phyloP scores from a whole-genome alignment of 1,140 invertebrate genomes.

The Trissolcus basalis region DNA sequence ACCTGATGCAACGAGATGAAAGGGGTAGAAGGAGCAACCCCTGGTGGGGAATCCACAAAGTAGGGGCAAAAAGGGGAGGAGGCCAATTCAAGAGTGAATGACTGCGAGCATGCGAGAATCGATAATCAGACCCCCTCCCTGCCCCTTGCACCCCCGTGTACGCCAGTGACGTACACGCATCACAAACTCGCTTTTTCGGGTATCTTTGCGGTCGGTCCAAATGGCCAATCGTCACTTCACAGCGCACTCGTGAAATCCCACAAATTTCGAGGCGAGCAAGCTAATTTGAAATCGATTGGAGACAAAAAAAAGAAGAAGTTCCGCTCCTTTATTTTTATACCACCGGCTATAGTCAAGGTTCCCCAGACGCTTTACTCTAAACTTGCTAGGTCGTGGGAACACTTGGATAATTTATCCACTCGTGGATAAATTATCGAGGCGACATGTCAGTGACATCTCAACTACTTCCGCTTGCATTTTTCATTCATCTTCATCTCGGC shows the following conservation, averaged over 20 bases:
- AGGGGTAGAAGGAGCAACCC: conserved; percentile 3
- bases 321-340: conserved; percentile 15
- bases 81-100: conserved; percentile 63
- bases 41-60: conserved; percentile 5
- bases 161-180: conserved; percentile 63
- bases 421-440: too few relatives aligned
- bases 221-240: conserved; percentile 14
- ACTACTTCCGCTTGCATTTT: too few relatives aligned
- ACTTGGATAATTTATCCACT: conserved; percentile 28
- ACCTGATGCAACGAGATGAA: conserved; percentile 41
- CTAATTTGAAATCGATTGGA: conserved; percentile 24
- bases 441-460: too few relatives aligned
- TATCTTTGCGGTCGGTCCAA: conserved; percentile 36
- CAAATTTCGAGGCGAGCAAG: conserved; percentile 6
- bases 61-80: conserved; percentile 25
- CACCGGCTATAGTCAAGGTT: conserved; percentile 19
- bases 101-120: conserved; percentile 70
- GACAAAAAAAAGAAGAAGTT: background rate
- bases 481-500: too few relatives aligned
- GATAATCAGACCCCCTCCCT: conserved; percentile 67
- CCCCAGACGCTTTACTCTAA: conserved; percentile 4
- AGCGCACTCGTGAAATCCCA: conserved; percentile 27
- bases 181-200: conserved; percentile 40
- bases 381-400: conserved; percentile 17
- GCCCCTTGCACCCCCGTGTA: conserved; percentile 43